Evolutionary conservation across 2,113 vertebrate genomes (phyloP).

Genomic region (Poicephalus meyeri): DNA sequence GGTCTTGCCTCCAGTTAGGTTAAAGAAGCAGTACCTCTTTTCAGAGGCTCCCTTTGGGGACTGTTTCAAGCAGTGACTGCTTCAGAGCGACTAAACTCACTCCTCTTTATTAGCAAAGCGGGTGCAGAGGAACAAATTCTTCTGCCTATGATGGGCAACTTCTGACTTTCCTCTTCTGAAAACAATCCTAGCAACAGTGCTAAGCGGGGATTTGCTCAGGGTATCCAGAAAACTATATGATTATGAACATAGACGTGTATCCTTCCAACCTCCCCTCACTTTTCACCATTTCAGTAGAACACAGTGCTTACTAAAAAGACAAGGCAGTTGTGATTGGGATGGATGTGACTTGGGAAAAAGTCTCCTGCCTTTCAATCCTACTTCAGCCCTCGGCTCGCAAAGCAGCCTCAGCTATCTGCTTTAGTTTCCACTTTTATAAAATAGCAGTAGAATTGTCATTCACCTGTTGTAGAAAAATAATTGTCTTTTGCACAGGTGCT

Average conservation of each 20-base stretch:
- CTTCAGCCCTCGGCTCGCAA: neutral
- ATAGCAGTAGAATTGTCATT: neutral
- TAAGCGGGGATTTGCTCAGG: neutral
- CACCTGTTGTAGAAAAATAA: neutral
- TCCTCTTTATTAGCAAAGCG: neutral
- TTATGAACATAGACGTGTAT: accelerated
- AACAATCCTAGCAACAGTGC: neutral
- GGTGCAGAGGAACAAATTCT: neutral
- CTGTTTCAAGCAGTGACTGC: neutral
- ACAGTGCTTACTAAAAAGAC: neutral
- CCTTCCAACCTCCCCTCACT: neutral
- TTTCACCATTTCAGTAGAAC: neutral
- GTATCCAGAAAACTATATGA: neutral
- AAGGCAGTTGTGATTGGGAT: neutral
- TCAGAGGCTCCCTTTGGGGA: slow-evolving; percentile 11
- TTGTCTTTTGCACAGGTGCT: neutral
- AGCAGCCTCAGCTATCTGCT: neutral
- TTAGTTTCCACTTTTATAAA: neutral
- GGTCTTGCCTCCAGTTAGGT: slow-evolving; percentile 58
- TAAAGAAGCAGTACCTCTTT: slow-evolving; percentile 51
- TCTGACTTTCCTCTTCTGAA: neutral
- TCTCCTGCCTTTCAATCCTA: neutral
- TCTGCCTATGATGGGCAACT: neutral
- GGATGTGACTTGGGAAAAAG: neutral
- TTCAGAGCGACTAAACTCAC: neutral